phyloP scores from a whole-genome alignment of 2,888 invertebrate genomes.

The Salpingus planirostris region DNA sequence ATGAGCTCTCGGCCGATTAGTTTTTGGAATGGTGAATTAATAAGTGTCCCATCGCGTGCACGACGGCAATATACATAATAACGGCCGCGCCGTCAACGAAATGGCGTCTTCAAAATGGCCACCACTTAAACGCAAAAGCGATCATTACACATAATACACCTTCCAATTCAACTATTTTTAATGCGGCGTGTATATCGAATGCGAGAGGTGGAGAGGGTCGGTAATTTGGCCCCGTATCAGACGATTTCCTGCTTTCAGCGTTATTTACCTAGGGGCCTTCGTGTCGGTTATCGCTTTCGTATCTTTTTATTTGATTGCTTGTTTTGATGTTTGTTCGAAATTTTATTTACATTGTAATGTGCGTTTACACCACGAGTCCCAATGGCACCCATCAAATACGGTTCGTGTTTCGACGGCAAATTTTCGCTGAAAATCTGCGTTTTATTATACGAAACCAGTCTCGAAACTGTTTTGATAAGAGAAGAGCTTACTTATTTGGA shows the following conservation, averaged over 20 bases:
- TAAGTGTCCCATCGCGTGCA: constrained; percentile 30
- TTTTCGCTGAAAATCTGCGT: no score
- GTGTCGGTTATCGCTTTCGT: constrained; percentile 15
- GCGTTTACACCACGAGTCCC: no score
- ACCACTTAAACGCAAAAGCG: constrained; percentile 14
- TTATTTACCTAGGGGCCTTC: constrained; percentile 12
- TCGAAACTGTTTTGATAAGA: no score
- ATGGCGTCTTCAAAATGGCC: constrained; percentile 29
- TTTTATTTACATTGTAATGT: no score
- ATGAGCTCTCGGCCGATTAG: constrained; percentile 18
- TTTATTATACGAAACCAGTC: no score
- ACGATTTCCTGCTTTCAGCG: constrained; percentile 7
- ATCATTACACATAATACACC: constrained; percentile 10
- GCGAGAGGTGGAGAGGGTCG: no score
- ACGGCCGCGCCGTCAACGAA: constrained; percentile 19
- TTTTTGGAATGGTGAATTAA: constrained; percentile 21
- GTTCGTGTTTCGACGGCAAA: no score
- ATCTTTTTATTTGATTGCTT: constrained; percentile 13
- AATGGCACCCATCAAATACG: no score
- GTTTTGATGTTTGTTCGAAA: constrained; percentile 5
- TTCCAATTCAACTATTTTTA: constrained; percentile 5
- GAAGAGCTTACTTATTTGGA: background rate
- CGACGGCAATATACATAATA: constrained; percentile 21
- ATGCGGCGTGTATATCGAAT: constrained; percentile 1
- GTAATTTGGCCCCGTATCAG: constrained; percentile 1